A percentile compares a stretch with the other conserved stretches of the same genome.
Evolutionary conservation across 2,797 vertebrate species (phyloP).

Genomic region (Falco biarmicus): DNA sequence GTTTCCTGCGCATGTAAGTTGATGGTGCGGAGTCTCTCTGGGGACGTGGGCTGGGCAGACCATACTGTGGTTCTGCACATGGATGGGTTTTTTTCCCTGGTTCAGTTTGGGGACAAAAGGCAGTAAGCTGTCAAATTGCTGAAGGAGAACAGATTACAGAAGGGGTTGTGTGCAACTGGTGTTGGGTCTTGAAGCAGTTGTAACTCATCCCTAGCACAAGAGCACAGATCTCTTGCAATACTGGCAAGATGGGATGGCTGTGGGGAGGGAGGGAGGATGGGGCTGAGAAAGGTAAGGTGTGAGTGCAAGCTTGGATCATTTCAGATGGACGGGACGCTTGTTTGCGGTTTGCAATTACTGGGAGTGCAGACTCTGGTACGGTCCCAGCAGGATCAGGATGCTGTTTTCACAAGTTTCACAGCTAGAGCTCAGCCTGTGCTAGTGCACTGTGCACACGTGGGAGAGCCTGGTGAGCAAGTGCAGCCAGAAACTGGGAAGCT

Average conservation of each 20-base stretch:
- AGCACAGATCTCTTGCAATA: neutral
- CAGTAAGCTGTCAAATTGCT: neutral
- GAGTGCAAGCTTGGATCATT: neutral
- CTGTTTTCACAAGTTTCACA: neutral
- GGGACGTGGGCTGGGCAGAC: neutral
- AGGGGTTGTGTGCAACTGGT: neutral
- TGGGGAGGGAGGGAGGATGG: neutral
- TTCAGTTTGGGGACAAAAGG: neutral
- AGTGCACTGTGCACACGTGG: fast-evolving
- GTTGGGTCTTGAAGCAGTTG: neutral
- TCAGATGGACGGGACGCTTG: fast-evolving
- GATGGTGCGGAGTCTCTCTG: neutral
- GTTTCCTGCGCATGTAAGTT: conserved; percentile 79
- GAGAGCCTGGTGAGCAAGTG: neutral
- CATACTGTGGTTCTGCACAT: fast-evolving
- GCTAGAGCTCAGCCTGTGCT: neutral
- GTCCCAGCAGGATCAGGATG: neutral
- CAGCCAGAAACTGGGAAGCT: neutral
- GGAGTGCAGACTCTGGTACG: too few relatives aligned
- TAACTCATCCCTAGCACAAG: neutral
- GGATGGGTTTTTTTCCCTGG: neutral
- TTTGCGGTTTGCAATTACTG: neutral
- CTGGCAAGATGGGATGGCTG: neutral
- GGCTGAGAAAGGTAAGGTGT: neutral
- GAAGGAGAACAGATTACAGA: neutral